phyloP scores from a whole-genome alignment of 1,140 invertebrate genomes.

The Ips nitidus region DNA sequence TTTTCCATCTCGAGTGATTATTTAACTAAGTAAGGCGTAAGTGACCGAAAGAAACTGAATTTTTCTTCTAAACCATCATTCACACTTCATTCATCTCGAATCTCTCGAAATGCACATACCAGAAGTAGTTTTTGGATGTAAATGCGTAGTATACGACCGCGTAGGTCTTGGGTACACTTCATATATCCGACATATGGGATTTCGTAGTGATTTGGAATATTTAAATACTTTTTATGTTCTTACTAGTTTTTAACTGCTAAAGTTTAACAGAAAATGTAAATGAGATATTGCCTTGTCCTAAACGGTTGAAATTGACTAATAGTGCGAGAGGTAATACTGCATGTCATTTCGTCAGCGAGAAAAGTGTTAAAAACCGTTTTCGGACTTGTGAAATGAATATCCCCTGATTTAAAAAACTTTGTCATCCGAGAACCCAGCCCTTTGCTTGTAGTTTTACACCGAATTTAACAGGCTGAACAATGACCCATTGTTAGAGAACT shows the following conservation, averaged over 20 bases:
- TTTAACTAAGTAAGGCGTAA: neutral
- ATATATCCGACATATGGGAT: conserved; percentile 16
- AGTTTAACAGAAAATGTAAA: neutral
- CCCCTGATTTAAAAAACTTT: neutral
- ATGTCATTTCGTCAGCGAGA: no score
- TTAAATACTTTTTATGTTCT: neutral
- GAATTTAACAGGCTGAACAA: conserved; percentile 28
- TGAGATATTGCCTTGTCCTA: neutral
- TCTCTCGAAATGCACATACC: conserved; percentile 8
- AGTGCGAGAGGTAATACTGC: neutral
- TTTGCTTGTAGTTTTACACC: conserved; percentile 24
- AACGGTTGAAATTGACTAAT: neutral
- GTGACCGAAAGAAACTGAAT: conserved; percentile 10
- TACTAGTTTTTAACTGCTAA: neutral
- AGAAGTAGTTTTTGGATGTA: conserved; percentile 14
- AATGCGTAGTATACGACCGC: conserved; percentile 7
- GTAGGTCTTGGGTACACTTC: conserved; percentile 20
- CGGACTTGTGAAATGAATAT: neutral
- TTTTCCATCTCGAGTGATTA: no score
- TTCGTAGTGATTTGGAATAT: neutral
- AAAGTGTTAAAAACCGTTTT: no score
- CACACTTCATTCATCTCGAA: conserved; percentile 16
- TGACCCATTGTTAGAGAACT: conserved; percentile 30
- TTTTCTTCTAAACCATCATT: conserved; percentile 14
- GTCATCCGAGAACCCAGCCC: conserved; percentile 12